Evolutionary conservation across 2,113 vertebrate genomes (phyloP), one percentile per base, ranked within the genome.

Genomic region (Poeciliopsis prolifica): DNA sequence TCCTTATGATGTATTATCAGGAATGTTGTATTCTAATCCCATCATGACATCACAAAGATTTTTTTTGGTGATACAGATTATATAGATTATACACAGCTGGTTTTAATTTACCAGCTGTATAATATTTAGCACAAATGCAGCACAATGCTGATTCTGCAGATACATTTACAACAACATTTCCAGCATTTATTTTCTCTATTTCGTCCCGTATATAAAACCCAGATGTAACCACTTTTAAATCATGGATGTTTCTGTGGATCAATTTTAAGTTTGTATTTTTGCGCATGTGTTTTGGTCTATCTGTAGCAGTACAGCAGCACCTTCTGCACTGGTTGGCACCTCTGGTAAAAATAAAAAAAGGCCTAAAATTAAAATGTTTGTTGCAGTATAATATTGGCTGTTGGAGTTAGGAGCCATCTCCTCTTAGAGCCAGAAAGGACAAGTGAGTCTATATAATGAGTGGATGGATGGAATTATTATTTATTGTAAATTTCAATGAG

Each of bases 61-160:
- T 90, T 85, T 79, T 66, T 87, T 80, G 29, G 86, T 82, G 83
- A 75, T 82, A 68, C 80, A 84, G 62, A 76, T 87, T 82, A 89
- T 88, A 72, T 48, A 29, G 29, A 29, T 29, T 29, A 29, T 29
- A 29, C 29, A 29, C 29, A 29, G 29, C 29, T 29, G 29, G 29
- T 84, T 88, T 87, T 89, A 87, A 85, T 90, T 82, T 79, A 87
- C 65, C 79, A 76, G 85, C 78, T 81, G 48, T 61, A 29, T 74
- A 70, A 73, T 74, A 64, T 17, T 61, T 60, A 70, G 86, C 48
- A 73, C 79, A 85, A 74, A 86, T 85, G 61, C 61, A 82, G 71
- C 33, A 48, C 30, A 75, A 48, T 83, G 83, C 78, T 84, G 77
- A 70, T 81, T 89, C 81, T 79, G 75, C 74, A 74, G 54, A 69